phyloP scores from a whole-genome alignment of 1,140 invertebrate species.

The Rhagoletis pomonella region DNA sequence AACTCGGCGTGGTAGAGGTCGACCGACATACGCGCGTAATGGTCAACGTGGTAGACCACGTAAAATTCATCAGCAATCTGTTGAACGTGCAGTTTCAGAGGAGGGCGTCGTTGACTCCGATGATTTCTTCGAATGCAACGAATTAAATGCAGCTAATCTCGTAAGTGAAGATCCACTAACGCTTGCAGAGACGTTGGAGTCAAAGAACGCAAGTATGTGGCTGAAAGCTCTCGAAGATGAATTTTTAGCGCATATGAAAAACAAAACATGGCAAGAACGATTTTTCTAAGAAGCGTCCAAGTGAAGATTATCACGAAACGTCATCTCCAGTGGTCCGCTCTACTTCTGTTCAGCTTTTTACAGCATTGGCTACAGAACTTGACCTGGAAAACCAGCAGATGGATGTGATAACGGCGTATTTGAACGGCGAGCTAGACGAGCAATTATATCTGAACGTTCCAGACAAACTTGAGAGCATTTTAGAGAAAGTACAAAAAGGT shows the following conservation, averaged over 20 bases:
- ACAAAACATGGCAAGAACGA: neutral
- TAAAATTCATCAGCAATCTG: neutral
- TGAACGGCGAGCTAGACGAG: conserved; percentile 56
- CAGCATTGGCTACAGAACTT: conserved; percentile 53
- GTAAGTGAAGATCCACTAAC: neutral
- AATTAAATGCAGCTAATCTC: neutral
- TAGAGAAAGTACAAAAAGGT: conserved; percentile 24
- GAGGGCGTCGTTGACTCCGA: neutral
- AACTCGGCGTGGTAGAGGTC: neutral
- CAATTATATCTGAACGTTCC: conserved; percentile 54
- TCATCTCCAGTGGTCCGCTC: conserved; percentile 54
- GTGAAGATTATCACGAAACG: conserved; percentile 53
- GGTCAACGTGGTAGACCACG: neutral
- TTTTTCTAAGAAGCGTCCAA: no score
- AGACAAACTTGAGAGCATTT: conserved; percentile 44
- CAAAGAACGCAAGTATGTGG: neutral
- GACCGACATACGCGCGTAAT: neutral
- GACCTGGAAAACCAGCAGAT: conserved; percentile 55
- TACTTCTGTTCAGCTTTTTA: conserved; percentile 23
- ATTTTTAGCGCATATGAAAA: neutral
- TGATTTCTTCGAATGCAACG: neutral
- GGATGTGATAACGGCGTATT: conserved; percentile 55
- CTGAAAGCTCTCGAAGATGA: neutral
- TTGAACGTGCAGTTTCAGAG: neutral
- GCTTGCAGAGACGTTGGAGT: neutral